phyloP scores from a whole-genome alignment of 2,113 vertebrate genomes.

The Indicator maculatus region DNA sequence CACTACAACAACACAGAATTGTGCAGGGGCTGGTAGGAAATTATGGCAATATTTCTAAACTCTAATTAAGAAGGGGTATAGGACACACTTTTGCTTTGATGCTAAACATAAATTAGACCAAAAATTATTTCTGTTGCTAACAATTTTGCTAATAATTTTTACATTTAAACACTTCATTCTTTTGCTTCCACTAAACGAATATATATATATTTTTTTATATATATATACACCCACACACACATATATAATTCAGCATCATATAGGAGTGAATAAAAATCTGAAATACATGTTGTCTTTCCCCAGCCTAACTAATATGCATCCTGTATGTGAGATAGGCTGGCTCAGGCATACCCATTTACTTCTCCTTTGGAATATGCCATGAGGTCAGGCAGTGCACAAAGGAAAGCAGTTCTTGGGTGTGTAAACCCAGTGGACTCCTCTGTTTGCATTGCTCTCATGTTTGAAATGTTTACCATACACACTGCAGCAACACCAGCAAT shows the following conservation, averaged over 20 bases:
- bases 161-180: not conserved
- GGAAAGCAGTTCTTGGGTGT: not conserved
- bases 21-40: not conserved
- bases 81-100: not conserved
- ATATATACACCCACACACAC: not conserved
- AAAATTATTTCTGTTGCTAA: not conserved
- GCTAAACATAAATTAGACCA: not conserved
- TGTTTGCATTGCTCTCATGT: constrained; percentile 1
- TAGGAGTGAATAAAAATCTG: not conserved
- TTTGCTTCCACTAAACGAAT: not conserved
- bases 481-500: not conserved
- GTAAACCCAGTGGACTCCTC: not conserved
- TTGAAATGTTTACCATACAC: not conserved
- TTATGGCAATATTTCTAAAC: not conserved
- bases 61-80: not conserved
- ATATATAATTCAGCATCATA: not conserved
- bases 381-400: not conserved
- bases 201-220: too few species aligned
- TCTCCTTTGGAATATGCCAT: not conserved
- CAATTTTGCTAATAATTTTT: not conserved
- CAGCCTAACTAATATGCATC: not conserved
- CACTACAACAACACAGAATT: not conserved
- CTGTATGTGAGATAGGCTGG: not conserved
- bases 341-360: not conserved
- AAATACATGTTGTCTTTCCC: not conserved